Base-by-base conservation (phyloP, 2,113 vertebrate genomes). In the Acinonyx jubatus region DNA sequence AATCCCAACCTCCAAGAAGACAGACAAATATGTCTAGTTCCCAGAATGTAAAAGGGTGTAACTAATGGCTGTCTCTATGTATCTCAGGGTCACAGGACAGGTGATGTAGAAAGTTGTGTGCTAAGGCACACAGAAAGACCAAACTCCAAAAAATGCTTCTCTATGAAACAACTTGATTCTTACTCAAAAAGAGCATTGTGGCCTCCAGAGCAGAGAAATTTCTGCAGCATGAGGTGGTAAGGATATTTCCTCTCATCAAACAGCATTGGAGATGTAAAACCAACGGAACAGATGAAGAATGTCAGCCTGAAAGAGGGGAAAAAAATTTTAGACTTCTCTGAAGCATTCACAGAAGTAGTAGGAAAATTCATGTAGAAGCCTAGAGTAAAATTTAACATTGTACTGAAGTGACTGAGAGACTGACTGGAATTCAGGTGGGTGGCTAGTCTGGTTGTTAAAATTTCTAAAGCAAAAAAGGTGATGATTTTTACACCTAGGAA, bases 281-380 rank as follows among this genome's bases (percentile, higher is more conserved):
- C 99, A 98, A 99, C 99, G 7, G 99, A 99, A 98, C 99, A 99
- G 98, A 99, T 99, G 98, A 99, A 99, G 98, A 99, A 99, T 4
- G 99, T 99, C 98, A 99, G 97, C 98, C 99, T 99, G 98, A 94
- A 96, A 78, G 48, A 68, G 41, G 18, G 73, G 15, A 66, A 94
- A 96, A 73, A 91, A 94, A 96, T 57, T 48, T 36, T 68, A 97
- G 96, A 38, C 31, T 78, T 79, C 78, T 91, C 38, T 82, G 71
- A 96, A 33, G 31, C 25, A 97, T 38, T 83, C 13, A 96, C 2
- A 94, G 65, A 93, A 95, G 23, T 31, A 84, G 83, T 38, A 65
- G 12, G 29, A 83, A 97, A 97, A 96, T 93, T 74, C 55, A 91
- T 1, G 2, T 69, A 92, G 45, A 95, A 85, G 27, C 13, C 4